Evolutionary conservation across 2,797 vertebrate genomes (phyloP), one percentile per base, ranked within the genome.

Genomic region (Coilia nasus): DNA sequence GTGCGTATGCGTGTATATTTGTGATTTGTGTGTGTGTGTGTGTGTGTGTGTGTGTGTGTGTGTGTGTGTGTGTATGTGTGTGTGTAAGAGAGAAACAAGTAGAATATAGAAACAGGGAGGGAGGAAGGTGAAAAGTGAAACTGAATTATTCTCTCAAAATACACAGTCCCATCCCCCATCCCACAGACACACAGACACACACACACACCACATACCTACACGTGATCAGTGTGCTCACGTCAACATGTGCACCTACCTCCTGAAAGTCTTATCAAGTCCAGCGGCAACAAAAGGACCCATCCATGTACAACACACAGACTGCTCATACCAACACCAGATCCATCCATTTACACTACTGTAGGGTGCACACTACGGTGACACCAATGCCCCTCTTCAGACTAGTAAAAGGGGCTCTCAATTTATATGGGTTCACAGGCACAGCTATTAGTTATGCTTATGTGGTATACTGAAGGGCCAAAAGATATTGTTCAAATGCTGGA

Each of bases 151-250:
- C 64, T 35, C 12, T 71, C 28, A 35, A 15, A 71, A 62, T 62
- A n/a, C 60, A 60, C 59, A 71, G 28, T 71, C 14, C 64, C 64
- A 71, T 71, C 64, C 28, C 64, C n/a, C 62, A 14, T 21, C 19
- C 57, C 17, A 64, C 81, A 81, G 6, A 7, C 81, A 28, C 82
- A 31, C 56, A 75, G 50, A 54, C 81, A 50, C 62, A 81, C 54
- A 15, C 56, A 78, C 23, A 62, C 19, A 21, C 50, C 64, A 85
- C 84, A 89, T 87, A 83, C 23, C 54, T 82, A 46, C 64, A 82
- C 67, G 81, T 89, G 84, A 71, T 84, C 86, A 71, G 21, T 50
- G 64, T 35, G 31, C 57, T 84, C 60, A 88, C 81, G 83, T 86
- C 86, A 87, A 46, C 75, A 87, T 44, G 62, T 80, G 41, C 84